Conservation (phyloP, 2,113 vertebrate genomes). For the Oophaga pumilio region DNA sequence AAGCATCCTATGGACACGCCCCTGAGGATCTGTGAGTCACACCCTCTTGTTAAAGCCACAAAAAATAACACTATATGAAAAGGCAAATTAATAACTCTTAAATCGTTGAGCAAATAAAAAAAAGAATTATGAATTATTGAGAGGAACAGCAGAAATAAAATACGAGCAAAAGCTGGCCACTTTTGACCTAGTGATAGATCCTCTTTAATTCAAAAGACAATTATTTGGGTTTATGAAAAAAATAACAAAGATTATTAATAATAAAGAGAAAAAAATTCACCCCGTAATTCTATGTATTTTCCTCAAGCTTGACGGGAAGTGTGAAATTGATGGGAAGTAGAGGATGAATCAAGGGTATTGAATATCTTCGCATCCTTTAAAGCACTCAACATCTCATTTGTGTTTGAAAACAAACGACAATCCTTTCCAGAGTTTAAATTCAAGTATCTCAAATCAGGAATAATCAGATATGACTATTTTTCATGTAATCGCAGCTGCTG, state of each 20-base stretch:
- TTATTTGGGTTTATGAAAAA: background rate
- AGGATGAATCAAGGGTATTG: constrained; percentile 56
- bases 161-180: too few species aligned
- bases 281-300: constrained; percentile 34
- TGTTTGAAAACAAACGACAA: constrained; percentile 58
- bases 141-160: too few species aligned
- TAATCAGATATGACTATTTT: constrained; percentile 50
- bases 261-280: constrained; percentile 13
- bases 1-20: too few species aligned
- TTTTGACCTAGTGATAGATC: too few species aligned
- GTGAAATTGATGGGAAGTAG: constrained; percentile 38
- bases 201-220: too few species aligned
- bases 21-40: too few species aligned
- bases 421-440: constrained; percentile 48
- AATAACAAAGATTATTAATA: too few species aligned
- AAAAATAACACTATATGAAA: too few species aligned
- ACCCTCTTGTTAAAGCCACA: too few species aligned
- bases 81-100: too few species aligned
- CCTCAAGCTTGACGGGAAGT: background rate
- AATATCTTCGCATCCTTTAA: constrained; percentile 56
- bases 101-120: too few species aligned
- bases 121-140: too few species aligned
- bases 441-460: constrained; percentile 56
- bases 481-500: constrained; percentile 30
- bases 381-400: constrained; percentile 55